Base-by-base conservation (phyloP, 2,113 vertebrate species). In the Verasper variegatus region DNA sequence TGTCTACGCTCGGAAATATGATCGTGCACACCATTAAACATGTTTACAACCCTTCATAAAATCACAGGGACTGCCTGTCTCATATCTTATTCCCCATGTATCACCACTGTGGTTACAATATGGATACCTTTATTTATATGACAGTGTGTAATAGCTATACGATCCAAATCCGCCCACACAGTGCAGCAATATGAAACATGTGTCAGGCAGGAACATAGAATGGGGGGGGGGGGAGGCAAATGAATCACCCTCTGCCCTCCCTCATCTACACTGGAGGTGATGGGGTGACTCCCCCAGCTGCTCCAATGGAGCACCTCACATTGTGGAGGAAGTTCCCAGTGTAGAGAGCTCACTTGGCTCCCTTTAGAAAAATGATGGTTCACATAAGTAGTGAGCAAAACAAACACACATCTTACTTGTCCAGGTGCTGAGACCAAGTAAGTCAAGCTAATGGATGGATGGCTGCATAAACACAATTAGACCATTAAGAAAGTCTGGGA, bases 1-100 rank as follows among this genome's bases (percentile, higher is more conserved):
- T 35, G 40, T 76, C 57, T 24, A 3, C 42, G 18, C 52, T 13
- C 68, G 76, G 42, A 84, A 59, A 80, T 72, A 84, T 64, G 82
- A 72, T 64, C 23, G 76, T 71, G 31, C 72, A n/a, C 52, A 57
- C 6, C n/a, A 68, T 68, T 65, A 64, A 73, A 66, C 78, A 69
- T 70, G 81, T 85, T 81, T 81, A 80, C 60, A 49, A 23, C 69
- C 69, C 47, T 31, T 27, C 65, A 42, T 77, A 73, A 81, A 81
- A 65, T 31, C 74, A 20, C 68, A 76, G 31, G 68, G 40, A 47
- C 27, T 55, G 24, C 59, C 37, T 66, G 69, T 77, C 68, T 35
- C 40, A 11, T n/a, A 42, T 67, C 58, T 27, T 55, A 73, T 56
- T 47, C 60, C 23, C 27, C 52, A 58, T 81, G 66, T 51, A 77